Evolutionary conservation across 2,113 vertebrate genomes (phyloP).

Genomic region (Gymnobelideus leadbeateri): DNA sequence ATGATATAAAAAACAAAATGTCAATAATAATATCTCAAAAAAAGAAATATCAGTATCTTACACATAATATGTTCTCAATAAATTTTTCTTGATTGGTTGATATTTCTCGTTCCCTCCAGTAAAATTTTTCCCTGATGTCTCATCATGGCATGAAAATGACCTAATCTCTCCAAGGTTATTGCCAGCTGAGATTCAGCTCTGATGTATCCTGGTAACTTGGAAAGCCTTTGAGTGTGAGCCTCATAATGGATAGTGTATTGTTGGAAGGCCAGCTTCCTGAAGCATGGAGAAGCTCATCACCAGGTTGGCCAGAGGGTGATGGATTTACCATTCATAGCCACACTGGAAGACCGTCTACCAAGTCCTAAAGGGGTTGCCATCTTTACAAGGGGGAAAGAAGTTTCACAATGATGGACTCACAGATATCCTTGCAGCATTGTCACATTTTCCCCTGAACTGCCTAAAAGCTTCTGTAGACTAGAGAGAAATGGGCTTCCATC

Average conservation of each 20-base stretch:
- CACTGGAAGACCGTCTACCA: background rate
- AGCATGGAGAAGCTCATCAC: background rate
- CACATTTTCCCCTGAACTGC: fast-evolving
- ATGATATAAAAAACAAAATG: background rate
- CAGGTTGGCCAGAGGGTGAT: background rate
- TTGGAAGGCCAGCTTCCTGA: background rate
- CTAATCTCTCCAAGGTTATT: background rate
- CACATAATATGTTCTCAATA: background rate
- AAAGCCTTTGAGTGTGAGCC: background rate
- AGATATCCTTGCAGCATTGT: background rate
- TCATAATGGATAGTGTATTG: background rate
- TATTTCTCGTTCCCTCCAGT: background rate
- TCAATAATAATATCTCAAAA: background rate
- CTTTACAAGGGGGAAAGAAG: fast-evolving
- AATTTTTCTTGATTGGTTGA: background rate
- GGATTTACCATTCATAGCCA: background rate
- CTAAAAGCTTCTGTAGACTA: background rate
- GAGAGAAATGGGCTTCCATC: fast-evolving
- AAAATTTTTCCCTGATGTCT: background rate
- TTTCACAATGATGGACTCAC: background rate
- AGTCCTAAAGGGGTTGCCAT: background rate
- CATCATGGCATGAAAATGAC: background rate
- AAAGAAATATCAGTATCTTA: background rate
- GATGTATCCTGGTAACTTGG: background rate
- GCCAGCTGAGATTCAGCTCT: background rate